phyloP scores from a whole-genome alignment of 2,113 vertebrate genomes.

The Spheniscus mendiculus region DNA sequence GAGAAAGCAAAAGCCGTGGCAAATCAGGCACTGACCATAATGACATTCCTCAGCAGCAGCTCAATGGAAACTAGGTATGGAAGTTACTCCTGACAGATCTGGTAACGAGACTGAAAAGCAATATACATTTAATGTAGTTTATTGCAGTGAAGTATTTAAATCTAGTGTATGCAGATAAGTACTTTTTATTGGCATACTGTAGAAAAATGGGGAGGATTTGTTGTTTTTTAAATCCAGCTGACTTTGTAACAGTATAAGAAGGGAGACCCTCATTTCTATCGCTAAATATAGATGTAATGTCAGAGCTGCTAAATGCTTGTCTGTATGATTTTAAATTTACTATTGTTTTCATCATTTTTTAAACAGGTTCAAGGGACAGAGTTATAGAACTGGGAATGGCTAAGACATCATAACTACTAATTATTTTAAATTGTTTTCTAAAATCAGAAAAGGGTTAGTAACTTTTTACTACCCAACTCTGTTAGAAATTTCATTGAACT shows the following conservation, averaged over 20 bases:
- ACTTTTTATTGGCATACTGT: slow-evolving; percentile 69
- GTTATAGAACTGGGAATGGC: slow-evolving; percentile 83
- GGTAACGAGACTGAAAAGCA: slow-evolving; percentile 33
- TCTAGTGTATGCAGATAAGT: slow-evolving; percentile 63
- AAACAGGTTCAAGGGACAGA: slow-evolving; percentile 84
- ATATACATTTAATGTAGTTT: slow-evolving; percentile 46
- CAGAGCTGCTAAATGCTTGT: slow-evolving; percentile 62
- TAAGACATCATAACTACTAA: slow-evolving; percentile 82
- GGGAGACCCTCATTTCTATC: slow-evolving; percentile 51
- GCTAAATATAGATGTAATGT: slow-evolving; percentile 67
- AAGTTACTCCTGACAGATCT: slow-evolving; percentile 60
- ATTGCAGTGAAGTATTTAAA: slow-evolving; percentile 69
- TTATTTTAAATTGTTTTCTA: slow-evolving; percentile 79
- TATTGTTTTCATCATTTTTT: slow-evolving; percentile 78
- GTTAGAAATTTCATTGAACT: slow-evolving; percentile 80
- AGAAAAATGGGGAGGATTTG: slow-evolving; percentile 57
- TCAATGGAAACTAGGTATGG: slow-evolving; percentile 96
- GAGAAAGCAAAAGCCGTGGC: slow-evolving; percentile 94
- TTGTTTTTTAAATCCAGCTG: slow-evolving; percentile 60
- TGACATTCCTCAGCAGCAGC: slow-evolving; percentile 84
- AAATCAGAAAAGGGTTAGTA: slow-evolving; percentile 78
- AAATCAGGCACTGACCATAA: slow-evolving; percentile 83
- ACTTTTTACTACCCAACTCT: slow-evolving; percentile 72
- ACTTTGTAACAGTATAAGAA: slow-evolving; percentile 66
- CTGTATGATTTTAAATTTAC: slow-evolving; percentile 73